phyloP scores from a whole-genome alignment of 2,888 invertebrate genomes.

The Amiota mariae region DNA sequence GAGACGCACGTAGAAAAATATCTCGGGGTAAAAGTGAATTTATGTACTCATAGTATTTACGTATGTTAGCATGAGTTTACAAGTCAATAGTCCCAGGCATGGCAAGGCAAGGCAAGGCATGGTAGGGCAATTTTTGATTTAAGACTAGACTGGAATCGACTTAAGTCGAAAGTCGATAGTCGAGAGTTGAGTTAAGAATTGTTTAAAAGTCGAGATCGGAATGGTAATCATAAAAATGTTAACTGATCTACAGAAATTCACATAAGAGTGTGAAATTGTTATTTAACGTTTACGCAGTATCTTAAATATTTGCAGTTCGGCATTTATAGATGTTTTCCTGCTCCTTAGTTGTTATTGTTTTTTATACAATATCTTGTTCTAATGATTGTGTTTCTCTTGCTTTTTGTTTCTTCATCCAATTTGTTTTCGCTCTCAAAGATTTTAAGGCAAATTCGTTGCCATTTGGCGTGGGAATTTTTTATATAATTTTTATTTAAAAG shows the following conservation, averaged over 20 bases:
- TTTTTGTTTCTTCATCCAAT: conserved; percentile 41
- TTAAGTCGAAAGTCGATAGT: not conserved
- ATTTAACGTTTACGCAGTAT: conserved; percentile 67
- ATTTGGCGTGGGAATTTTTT: conserved; percentile 18
- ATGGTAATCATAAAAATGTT: conserved; percentile 63
- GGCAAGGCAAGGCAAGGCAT: conserved; percentile 10
- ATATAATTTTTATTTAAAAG: too few species aligned
- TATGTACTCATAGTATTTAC: not conserved
- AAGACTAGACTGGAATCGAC: not conserved
- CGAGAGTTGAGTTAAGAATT: conserved; percentile 9
- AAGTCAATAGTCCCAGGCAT: conserved; percentile 1
- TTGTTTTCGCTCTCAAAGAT: conserved; percentile 34
- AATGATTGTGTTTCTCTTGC: conserved; percentile 45
- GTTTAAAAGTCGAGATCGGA: conserved; percentile 36
- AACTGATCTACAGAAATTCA: conserved; percentile 57
- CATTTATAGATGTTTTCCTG: conserved; percentile 59
- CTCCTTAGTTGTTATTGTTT: conserved; percentile 34
- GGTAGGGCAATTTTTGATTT: conserved; percentile 11
- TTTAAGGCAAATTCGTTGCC: conserved; percentile 24
- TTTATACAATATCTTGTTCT: conserved; percentile 24
- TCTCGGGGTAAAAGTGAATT: not conserved
- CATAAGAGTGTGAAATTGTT: conserved; percentile 66
- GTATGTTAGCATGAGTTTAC: conserved; percentile 16
- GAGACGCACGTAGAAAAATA: not conserved
- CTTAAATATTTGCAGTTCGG: conserved; percentile 66